A percentile compares a stretch with the other conserved stretches of the same genome.
Conservation (phyloP, 1,140 invertebrate genomes). For the Ips typographus region DNA sequence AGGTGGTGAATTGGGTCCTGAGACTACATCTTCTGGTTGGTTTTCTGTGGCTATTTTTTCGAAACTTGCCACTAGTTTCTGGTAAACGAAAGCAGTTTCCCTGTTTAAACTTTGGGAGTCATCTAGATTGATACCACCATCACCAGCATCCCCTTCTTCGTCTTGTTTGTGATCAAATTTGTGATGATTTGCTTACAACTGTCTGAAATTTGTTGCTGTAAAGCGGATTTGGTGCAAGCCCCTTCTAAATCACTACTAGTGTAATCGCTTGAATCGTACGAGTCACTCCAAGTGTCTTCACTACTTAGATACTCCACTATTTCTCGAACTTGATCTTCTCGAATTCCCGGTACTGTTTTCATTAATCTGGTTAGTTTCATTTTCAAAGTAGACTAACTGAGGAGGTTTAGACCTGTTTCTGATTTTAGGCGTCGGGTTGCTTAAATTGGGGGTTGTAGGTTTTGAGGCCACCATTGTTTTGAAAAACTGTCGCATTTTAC, state of each 20-base stretch:
- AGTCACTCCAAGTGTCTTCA: conserved; percentile 91
- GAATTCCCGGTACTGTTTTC: conserved; percentile 88
- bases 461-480: conserved; percentile 76
- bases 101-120: conserved; percentile 62
- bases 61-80: conserved; percentile 77
- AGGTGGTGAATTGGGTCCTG: conserved; percentile 67
- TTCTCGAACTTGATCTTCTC: conserved; percentile 86
- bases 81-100: conserved; percentile 81
- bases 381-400: conserved; percentile 84
- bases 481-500: conserved; percentile 88
- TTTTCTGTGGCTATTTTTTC: conserved; percentile 67
- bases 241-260: conserved; percentile 86
- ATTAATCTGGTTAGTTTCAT: conserved; percentile 84
- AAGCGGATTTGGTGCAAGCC: conserved; percentile 64
- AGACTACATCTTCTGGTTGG: conserved; percentile 42
- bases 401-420: conserved; percentile 70
- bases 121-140: conserved; percentile 52
- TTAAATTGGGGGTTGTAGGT: conserved; percentile 56
- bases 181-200: conserved; percentile 84
- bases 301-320: conserved; percentile 89
- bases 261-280: conserved; percentile 87
- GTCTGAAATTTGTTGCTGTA: conserved; percentile 83
- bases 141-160: conserved; percentile 59
- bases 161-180: conserved; percentile 68
- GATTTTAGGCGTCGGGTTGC: conserved; percentile 57